Evolutionary conservation across 2,113 vertebrate genomes (phyloP).

Genomic region (Ailuropoda melanoleuca): DNA sequence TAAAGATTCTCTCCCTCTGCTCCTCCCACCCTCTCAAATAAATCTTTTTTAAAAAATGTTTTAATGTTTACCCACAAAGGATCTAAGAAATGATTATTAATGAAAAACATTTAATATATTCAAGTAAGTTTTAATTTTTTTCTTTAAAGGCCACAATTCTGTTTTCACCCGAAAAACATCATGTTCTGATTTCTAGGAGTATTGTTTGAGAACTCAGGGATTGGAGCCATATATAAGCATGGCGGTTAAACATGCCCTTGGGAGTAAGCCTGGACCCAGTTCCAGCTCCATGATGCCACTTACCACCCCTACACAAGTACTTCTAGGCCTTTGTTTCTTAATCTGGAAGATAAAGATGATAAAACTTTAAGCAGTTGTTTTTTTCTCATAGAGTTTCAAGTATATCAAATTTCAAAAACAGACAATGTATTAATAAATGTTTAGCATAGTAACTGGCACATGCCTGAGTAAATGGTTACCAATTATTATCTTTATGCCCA

Average conservation of each 20-base stretch:
- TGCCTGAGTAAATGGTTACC: neutral
- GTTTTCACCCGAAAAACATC: neutral
- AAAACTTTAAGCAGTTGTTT: neutral
- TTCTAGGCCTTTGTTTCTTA: neutral
- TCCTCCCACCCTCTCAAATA: neutral
- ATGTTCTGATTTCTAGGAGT: neutral
- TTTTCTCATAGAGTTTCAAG: neutral
- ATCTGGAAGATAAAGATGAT: neutral
- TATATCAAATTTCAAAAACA: slow-evolving; percentile 44
- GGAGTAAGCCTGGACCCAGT: neutral
- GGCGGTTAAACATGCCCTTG: neutral
- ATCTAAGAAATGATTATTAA: neutral
- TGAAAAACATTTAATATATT: neutral
- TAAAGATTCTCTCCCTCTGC: neutral
- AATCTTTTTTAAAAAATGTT: no score
- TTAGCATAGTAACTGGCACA: neutral
- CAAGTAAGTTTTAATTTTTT: neutral
- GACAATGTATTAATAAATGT: neutral
- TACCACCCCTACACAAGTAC: neutral
- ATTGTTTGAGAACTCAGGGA: neutral
- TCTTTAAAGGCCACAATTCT: neutral
- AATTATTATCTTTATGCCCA: neutral
- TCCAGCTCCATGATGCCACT: neutral
- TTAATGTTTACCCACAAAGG: neutral
- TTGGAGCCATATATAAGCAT: neutral